Evolutionary conservation across 2,888 invertebrate species (phyloP).

Genomic region (Cataglyphis livida): DNA sequence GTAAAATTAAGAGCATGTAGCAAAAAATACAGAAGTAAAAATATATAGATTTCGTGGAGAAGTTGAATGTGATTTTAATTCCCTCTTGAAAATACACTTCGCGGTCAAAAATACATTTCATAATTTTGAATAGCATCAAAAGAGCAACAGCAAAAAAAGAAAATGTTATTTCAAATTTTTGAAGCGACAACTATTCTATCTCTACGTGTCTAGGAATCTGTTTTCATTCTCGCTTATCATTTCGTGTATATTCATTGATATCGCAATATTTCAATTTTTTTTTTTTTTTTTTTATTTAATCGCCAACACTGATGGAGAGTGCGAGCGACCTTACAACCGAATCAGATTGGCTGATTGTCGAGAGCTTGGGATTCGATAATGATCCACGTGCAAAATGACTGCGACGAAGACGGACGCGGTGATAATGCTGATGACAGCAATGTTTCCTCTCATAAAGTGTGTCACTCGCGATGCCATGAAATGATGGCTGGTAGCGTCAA

Average conservation of each 20-base stretch:
- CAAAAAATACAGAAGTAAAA: not conserved
- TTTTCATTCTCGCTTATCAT: not conserved
- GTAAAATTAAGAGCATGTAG: not conserved
- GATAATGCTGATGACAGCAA: constrained; percentile 16
- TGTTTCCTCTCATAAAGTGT: constrained; percentile 30
- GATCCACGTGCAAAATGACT: constrained; percentile 30
- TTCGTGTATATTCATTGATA: not conserved
- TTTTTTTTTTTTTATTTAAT: not conserved
- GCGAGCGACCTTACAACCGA: constrained; percentile 4
- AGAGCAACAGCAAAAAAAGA: not conserved
- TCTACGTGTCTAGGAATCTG: not conserved
- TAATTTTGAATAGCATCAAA: not conserved
- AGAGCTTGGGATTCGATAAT: constrained; percentile 19
- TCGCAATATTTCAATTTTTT: not conserved
- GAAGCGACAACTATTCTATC: not conserved
- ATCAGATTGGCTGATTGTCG: constrained; percentile 48
- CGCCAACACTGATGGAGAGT: not conserved
- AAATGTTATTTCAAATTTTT: not conserved
- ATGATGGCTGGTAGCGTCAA: not conserved
- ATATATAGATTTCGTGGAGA: not conserved
- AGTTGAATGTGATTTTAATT: not conserved
- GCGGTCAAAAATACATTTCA: not conserved
- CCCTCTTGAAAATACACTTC: not conserved
- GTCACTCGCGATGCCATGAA: constrained; percentile 12
- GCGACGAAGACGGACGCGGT: not conserved